Base-by-base conservation (phyloP, 2,113 vertebrate genomes). In the Corydoras sp. region DNA sequence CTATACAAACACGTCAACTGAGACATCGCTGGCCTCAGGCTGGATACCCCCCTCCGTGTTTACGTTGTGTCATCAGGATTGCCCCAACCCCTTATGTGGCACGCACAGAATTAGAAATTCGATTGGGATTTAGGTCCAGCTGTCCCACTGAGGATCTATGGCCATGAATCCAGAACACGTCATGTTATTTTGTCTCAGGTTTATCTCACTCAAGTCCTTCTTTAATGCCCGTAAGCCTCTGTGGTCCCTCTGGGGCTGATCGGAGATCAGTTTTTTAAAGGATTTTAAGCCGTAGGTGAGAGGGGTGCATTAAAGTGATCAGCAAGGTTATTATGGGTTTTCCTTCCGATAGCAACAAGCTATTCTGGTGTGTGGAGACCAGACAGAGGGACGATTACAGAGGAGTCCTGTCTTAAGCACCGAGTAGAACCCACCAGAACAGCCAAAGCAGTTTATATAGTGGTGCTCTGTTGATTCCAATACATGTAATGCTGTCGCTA, bases 1-100 rank as follows among this genome's bases (percentile, higher is more conserved):
- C 77, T 73, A 73, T 14, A 66, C 54, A 79, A 79, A 79, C 67
- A 79, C 18, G 18, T 24, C 18, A 24, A 10, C 58, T 49, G 56
- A 53, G 53, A 63, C 68, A 72, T 24, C 73, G 24, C 15, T 58
- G 48, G 65, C 67, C 72, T 58, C 14, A 0, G 71, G 70, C 43
- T 64, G 10, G n/a, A 14, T 50, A 18, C 61, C 32, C 29, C 48
- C 11, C 31, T 15, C 54, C 31, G 51, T 68, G 65, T 76, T 69
- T 65, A 48, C 29, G 15, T 50, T 10, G 31, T 18, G 29, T 68
- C 66, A 68, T 63, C 70, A 58, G 55, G 3, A 48, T 58, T 49
- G 18, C 13, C 58, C 15, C 50, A 56, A 65, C 51, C 62, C 70
- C 55, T 5, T 9, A 4, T 65, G n/a, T 14, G 48, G 24, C 59